Conservation (phyloP, 2,797 vertebrate genomes). For the Heteromormyrus szaboi region DNA sequence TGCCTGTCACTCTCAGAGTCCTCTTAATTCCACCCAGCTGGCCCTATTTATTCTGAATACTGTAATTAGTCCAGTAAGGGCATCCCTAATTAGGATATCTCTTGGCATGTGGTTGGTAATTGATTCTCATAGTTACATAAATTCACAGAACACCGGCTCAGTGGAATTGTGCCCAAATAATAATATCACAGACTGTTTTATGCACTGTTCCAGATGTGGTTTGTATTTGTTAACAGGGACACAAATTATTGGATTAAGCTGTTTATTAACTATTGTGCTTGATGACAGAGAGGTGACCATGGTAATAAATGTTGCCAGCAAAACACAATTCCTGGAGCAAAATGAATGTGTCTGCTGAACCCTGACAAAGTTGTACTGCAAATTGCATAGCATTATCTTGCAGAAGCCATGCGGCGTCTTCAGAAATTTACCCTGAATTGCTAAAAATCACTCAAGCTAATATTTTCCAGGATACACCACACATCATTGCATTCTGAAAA, state of each 20-base stretch:
- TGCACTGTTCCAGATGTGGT: neutral
- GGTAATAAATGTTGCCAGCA: slow-evolving; percentile 26
- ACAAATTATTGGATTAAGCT: slow-evolving; percentile 14
- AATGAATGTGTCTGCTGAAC: slow-evolving; percentile 33
- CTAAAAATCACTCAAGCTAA: slow-evolving; percentile 50
- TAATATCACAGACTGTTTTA: neutral
- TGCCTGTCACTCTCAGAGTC: neutral
- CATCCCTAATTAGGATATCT: neutral
- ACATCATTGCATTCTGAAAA: slow-evolving; percentile 53
- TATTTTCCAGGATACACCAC: slow-evolving; percentile 36
- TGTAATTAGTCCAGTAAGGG: slow-evolving; percentile 6
- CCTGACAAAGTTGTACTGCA: slow-evolving; percentile 37
- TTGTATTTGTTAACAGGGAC: neutral
- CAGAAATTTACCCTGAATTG: slow-evolving; percentile 48
- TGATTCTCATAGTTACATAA: neutral
- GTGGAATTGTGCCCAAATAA: neutral
- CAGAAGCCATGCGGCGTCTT: slow-evolving; percentile 40
- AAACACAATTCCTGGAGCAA: slow-evolving; percentile 18
- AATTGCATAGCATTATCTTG: slow-evolving; percentile 35
- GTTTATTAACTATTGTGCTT: slow-evolving; percentile 19
- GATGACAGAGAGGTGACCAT: slow-evolving; percentile 21
- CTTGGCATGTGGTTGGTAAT: neutral
- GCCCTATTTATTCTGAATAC: slow-evolving; percentile 2
- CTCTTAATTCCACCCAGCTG: neutral
- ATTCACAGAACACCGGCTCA: neutral